Evolutionary conservation across 2,797 vertebrate genomes (phyloP).

Genomic region (Silurus aristotelis): DNA sequence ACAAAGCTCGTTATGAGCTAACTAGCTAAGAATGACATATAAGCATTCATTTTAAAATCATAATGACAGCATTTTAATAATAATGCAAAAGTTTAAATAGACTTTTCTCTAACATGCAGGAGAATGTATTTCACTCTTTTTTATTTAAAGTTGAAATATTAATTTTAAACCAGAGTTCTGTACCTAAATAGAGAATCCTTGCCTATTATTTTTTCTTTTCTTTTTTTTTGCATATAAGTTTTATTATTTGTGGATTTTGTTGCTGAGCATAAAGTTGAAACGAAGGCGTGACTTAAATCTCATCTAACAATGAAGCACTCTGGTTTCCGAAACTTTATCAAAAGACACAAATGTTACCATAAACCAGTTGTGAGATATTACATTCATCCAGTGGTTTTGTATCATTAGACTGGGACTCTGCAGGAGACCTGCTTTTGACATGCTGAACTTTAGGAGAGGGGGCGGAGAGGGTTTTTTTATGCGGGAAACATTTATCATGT

Average conservation of each 20-base stretch:
- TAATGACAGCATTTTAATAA: constrained; percentile 2
- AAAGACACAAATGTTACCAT: neutral
- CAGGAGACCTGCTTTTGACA: constrained; percentile 32
- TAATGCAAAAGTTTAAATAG: neutral
- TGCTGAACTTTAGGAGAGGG: constrained; percentile 14
- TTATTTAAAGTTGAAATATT: neutral
- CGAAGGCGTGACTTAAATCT: neutral
- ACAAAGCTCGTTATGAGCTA: neutral
- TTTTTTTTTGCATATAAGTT: no score
- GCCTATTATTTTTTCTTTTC: no score
- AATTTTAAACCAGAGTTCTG: neutral
- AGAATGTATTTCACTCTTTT: neutral
- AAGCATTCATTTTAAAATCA: neutral
- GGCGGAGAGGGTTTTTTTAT: constrained; percentile 10
- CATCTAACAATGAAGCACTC: neutral
- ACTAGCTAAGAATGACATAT: neutral
- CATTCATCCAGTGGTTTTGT: neutral
- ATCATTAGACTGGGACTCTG: neutral
- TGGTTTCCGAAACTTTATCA: neutral
- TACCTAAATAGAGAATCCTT: neutral
- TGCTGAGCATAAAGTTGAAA: neutral
- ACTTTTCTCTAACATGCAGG: neutral
- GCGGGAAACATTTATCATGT: constrained; percentile 56
- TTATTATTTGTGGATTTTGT: neutral
- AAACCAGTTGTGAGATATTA: neutral